These are phyloP conservation scores for Thalassaphorura encarpata DNA, from an alignment of 1,140 invertebrate genomes.

Conservation along the genomic window DNA sequence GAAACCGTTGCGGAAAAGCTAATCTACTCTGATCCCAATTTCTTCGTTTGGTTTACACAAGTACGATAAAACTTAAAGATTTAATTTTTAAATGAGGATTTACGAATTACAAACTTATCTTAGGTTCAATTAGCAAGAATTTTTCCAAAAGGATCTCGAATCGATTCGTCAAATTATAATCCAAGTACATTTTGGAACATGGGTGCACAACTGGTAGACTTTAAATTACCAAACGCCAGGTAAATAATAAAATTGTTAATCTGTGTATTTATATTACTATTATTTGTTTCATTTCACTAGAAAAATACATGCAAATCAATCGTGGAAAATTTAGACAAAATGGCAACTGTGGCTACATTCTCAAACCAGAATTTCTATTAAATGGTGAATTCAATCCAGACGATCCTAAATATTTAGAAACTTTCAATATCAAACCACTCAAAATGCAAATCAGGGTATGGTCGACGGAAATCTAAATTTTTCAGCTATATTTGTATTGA, in stretches of 20 bases:
- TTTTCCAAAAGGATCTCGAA: slow-evolving; percentile 77
- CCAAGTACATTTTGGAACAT: slow-evolving; percentile 89
- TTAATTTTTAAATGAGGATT: neutral
- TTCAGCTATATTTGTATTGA: neutral
- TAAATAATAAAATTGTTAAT: too few relatives aligned
- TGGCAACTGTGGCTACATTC: slow-evolving; percentile 54
- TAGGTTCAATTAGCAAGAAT: slow-evolving; percentile 76
- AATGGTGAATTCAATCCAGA: slow-evolving; percentile 38
- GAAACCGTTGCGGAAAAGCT: slow-evolving; percentile 84
- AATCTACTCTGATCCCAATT: slow-evolving; percentile 8
- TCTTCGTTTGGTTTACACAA: slow-evolving; percentile 12
- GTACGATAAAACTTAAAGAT: slow-evolving; percentile 7
- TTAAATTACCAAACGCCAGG: slow-evolving; percentile 93
- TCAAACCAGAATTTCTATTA: slow-evolving; percentile 73
- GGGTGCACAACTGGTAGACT: slow-evolving; percentile 91
- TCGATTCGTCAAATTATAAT: slow-evolving; percentile 96
- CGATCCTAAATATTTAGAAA: neutral
- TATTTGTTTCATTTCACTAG: slow-evolving; percentile 32
- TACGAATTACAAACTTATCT: neutral
- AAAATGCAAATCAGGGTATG: neutral
- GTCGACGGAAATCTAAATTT: neutral
- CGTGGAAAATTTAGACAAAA: slow-evolving; percentile 71
- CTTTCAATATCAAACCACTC: neutral
- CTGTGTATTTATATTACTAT: too few relatives aligned
- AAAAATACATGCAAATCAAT: slow-evolving; percentile 68